Evolutionary conservation across 2,113 vertebrate species (phyloP).

Genomic region (Oncorhynchus clarkii): DNA sequence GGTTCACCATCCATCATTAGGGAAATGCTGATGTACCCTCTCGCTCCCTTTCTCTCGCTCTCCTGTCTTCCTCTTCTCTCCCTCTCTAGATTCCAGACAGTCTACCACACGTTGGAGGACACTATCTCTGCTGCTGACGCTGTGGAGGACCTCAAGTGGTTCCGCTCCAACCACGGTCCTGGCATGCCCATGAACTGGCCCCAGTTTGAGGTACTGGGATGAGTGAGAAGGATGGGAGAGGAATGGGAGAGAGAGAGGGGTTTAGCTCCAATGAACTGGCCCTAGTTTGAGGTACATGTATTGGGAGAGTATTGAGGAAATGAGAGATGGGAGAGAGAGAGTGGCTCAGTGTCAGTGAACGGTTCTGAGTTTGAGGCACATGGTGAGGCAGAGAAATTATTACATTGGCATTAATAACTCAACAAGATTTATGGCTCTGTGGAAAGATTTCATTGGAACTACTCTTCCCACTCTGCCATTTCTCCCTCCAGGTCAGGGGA

Average conservation of each 20-base stretch:
- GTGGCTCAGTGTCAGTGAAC: background rate
- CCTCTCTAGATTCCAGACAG: conserved; percentile 79
- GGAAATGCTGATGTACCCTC: background rate
- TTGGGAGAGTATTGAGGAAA: no score
- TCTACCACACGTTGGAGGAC: conserved; percentile 91
- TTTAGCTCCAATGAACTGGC: background rate
- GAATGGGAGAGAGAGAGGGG: background rate
- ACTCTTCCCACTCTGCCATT: no score
- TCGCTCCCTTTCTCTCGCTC: no score
- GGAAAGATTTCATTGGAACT: conserved; percentile 3
- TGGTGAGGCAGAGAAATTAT: background rate
- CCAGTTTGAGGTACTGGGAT: conserved; percentile 88
- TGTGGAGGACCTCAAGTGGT: conserved; percentile 92
- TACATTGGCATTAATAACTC: no score
- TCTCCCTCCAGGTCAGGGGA: no score
- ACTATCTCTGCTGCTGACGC: conserved; percentile 82
- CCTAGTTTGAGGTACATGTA: background rate
- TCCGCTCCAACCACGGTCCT: conserved; percentile 87
- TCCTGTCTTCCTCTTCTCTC: background rate
- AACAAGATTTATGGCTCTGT: conserved; percentile 17
- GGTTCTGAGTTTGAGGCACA: background rate
- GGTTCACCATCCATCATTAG: no score
- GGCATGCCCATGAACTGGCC: conserved; percentile 99
- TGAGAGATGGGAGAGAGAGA: background rate
- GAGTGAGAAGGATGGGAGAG: background rate